Conservation (phyloP, 2,113 vertebrate genomes). For the Apodemus speciosus region DNA sequence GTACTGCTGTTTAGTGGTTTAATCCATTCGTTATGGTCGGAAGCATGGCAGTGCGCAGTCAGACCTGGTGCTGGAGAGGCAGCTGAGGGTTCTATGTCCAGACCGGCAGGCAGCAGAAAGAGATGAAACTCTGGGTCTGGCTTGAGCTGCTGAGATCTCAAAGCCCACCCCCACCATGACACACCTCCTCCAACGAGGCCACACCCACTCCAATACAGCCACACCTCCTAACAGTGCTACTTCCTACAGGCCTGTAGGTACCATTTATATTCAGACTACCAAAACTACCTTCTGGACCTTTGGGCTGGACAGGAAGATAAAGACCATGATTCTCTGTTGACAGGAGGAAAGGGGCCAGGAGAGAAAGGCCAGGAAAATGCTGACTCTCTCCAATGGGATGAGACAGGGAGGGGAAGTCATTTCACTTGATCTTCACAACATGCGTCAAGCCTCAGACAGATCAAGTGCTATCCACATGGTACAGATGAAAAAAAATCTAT, state of each 20-base stretch:
- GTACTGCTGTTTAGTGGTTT: not conserved
- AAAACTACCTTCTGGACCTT: not conserved
- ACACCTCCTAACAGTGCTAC: not conserved
- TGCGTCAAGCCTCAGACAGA: not conserved
- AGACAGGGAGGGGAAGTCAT: not conserved
- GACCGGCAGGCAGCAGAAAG: not conserved
- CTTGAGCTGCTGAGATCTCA: not conserved
- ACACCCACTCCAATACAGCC: not conserved
- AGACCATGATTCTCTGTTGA: constrained; percentile 15
- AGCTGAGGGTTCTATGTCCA: too few relatives aligned
- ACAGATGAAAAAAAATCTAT: constrained; percentile 11
- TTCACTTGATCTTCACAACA: not conserved
- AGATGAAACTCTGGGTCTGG: not conserved
- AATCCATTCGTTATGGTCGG: not conserved
- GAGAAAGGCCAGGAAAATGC: not conserved
- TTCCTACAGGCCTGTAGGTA: not conserved
- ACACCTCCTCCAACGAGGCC: not conserved
- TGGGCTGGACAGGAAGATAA: not conserved
- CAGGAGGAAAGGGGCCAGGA: not conserved
- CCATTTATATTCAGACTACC: not conserved
- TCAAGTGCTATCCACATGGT: not conserved
- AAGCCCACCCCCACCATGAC: not conserved
- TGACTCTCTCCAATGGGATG: not conserved
- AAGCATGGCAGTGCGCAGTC: not conserved
- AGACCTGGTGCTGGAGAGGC: not conserved